A percentile compares a stretch with the other conserved stretches of the same genome.
phyloP scores from a whole-genome alignment of 2,888 invertebrate species.

The Caenorhabditis plicata region DNA sequence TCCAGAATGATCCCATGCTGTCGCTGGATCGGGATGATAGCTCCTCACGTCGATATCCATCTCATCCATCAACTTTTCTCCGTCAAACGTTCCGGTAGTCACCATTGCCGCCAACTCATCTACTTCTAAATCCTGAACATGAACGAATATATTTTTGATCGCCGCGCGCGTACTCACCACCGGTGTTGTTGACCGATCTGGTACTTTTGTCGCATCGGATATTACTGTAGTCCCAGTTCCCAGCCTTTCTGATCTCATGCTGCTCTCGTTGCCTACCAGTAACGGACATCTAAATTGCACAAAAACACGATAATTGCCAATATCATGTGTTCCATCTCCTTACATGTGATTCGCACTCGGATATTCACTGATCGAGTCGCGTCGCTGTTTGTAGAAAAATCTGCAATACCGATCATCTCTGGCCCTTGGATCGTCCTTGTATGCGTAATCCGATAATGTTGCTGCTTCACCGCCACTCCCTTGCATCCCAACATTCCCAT shows the following conservation, averaged over 20 bases:
- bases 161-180: not conserved
- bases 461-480: constrained; percentile 3
- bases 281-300: constrained; percentile 1
- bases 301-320: not conserved
- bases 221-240: not conserved
- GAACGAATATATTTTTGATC: not conserved
- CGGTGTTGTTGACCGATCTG: not conserved
- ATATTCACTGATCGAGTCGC: constrained; percentile 46
- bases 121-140: not conserved
- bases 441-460: constrained; percentile 4
- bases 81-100: not conserved
- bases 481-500: constrained; percentile 1
- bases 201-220: not conserved
- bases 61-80: not conserved
- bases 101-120: not conserved
- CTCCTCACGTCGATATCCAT: constrained; percentile 10
- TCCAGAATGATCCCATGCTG: not conserved
- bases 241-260: constrained; percentile 1
- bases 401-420: constrained; percentile 6
- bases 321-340: constrained; percentile 1
- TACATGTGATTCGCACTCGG: constrained; percentile 38
- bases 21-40: constrained; percentile 11
- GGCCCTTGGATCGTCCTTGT: not conserved
- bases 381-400: constrained; percentile 53
- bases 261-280: not conserved